Conservation (phyloP, 2,888 invertebrate species). For the Hecatera dysodea region DNA sequence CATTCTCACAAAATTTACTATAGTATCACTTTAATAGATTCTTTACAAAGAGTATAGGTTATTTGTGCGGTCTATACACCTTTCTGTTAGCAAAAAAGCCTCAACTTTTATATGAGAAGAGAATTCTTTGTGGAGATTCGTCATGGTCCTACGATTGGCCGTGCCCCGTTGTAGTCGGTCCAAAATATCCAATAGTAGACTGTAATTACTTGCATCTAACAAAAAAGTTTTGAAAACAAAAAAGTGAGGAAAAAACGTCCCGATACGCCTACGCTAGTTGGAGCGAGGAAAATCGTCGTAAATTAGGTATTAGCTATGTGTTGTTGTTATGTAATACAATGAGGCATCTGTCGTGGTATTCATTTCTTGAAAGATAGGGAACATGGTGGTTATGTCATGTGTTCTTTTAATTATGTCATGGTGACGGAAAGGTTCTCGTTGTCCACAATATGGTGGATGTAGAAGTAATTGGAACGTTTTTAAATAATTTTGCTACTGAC, state of each 20-base stretch:
- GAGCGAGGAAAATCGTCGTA: conserved; percentile 84
- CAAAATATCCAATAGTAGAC: conserved; percentile 79
- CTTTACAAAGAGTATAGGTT: conserved; percentile 80
- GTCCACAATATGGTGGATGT: conserved; percentile 41
- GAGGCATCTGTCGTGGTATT: conserved; percentile 56
- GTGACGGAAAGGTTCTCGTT: neutral
- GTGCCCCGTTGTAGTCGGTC: conserved; percentile 51
- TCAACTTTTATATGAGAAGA: conserved; percentile 74
- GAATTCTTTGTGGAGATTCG: conserved; percentile 79
- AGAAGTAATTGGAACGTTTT: conserved; percentile 23
- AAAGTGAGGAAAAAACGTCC: conserved; percentile 65
- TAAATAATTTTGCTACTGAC: neutral
- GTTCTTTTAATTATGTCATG: conserved; percentile 33
- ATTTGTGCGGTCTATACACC: conserved; percentile 73
- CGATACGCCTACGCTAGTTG: conserved; percentile 69
- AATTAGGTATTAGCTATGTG: conserved; percentile 78
- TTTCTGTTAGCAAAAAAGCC: conserved; percentile 74
- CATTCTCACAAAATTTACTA: conserved; percentile 63
- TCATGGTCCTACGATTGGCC: conserved; percentile 72
- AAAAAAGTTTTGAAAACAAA: conserved; percentile 75
- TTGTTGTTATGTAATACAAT: conserved; percentile 68
- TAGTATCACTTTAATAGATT: conserved; percentile 73
- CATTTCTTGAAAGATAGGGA: conserved; percentile 38
- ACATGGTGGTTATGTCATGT: conserved; percentile 21
- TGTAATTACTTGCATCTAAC: conserved; percentile 80